Conservation (phyloP, 2,888 invertebrate species). For the Hirtodrosophila alboralis region DNA sequence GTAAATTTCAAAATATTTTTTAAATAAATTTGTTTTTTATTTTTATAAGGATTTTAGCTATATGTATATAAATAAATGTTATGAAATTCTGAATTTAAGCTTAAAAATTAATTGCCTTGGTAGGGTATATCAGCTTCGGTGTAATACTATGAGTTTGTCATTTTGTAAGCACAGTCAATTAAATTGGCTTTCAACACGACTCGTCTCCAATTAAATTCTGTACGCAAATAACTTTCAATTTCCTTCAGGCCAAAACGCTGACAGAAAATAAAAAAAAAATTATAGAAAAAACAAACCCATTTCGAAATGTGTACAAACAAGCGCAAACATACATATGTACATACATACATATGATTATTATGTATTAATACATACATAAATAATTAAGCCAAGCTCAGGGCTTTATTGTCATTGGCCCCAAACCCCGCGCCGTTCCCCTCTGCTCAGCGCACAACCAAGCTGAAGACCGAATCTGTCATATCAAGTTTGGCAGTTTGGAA, state of each 20-base stretch:
- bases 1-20: no score
- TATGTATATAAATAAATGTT: no score
- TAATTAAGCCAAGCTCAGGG: slow-evolving; percentile 53
- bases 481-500: slow-evolving; percentile 45
- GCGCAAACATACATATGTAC: slow-evolving; percentile 35
- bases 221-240: slow-evolving; percentile 68
- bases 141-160: slow-evolving; percentile 1
- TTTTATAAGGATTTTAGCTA: no score
- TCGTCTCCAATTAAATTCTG: slow-evolving; percentile 58
- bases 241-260: slow-evolving; percentile 42
- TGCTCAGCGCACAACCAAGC: slow-evolving; percentile 2
- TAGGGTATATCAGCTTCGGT: background rate
- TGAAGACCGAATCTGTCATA: slow-evolving; percentile 52
- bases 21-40: no score
- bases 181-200: slow-evolving; percentile 21
- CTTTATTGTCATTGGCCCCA: slow-evolving; percentile 9
- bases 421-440: background rate
- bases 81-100: no score
- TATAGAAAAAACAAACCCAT: slow-evolving; percentile 13
- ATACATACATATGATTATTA: slow-evolving; percentile 22
- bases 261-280: slow-evolving; percentile 8
- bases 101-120: background rate
- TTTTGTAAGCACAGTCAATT: background rate
- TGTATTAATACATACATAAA: slow-evolving; percentile 62
- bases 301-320: slow-evolving; percentile 47